phyloP scores from a whole-genome alignment of 37 sponge, comb jelly and placozoan species.

The Crambe crambe region DNA sequence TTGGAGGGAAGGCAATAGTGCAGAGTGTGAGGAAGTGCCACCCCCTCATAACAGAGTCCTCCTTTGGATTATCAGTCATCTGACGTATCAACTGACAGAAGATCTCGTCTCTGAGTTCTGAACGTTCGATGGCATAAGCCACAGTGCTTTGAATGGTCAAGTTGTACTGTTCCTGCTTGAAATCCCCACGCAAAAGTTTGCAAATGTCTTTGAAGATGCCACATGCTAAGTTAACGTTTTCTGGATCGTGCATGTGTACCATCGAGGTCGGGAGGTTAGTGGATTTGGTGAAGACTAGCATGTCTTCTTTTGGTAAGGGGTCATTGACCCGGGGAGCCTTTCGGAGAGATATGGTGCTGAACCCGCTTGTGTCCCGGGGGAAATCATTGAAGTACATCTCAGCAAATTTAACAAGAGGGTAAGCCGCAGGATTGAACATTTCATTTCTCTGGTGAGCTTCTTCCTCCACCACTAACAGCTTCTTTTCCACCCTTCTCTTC shows the following conservation, averaged over 20 bases:
- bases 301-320: conserved; percentile 80
- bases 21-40: conserved; percentile 93
- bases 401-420: conserved; percentile 86
- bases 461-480: conserved; percentile 80
- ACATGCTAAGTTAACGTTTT: conserved; percentile 94
- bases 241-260: conserved; percentile 97
- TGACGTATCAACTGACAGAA: conserved; percentile 94
- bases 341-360: conserved; percentile 74
- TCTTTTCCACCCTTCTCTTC: conserved; percentile 85
- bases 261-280: conserved; percentile 82
- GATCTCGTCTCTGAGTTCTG: conserved; percentile 94
- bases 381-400: conserved; percentile 94
- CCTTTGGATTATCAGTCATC: conserved; percentile 84
- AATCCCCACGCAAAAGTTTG: conserved; percentile 80
- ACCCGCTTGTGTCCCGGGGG: conserved; percentile 78
- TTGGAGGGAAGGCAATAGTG: conserved; percentile 87
- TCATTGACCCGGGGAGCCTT: conserved; percentile 62
- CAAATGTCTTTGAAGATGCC: conserved; percentile 93
- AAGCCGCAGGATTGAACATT: conserved; percentile 72
- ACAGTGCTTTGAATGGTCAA: conserved; percentile 92
- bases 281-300: conserved; percentile 77
- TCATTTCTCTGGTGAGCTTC: conserved; percentile 54
- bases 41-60: conserved; percentile 61
- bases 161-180: conserved; percentile 75
- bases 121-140: conserved; percentile 90